Percentiles rank a stretch among this genome's conserved stretches.
These are phyloP conservation scores for Chalcosyrphus nemorum DNA, from an alignment of 2,888 invertebrate genomes.

Conservation along the genomic window DNA sequence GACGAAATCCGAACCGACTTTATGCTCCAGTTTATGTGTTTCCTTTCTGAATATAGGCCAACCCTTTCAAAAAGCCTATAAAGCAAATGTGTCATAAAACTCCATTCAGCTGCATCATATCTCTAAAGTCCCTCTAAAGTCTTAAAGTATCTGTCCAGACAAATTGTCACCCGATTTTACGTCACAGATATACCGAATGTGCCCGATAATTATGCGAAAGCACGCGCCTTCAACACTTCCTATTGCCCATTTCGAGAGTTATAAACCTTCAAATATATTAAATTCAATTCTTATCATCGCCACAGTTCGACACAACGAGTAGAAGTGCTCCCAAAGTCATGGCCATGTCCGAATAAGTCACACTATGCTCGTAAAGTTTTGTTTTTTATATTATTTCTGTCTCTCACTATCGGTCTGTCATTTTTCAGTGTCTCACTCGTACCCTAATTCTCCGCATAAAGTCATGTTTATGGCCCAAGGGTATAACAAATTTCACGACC, in stretches of 20 bases:
- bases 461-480: neutral
- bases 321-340: neutral
- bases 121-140: no score
- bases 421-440: neutral
- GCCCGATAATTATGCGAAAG: neutral
- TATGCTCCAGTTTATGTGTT: no score
- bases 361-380: neutral
- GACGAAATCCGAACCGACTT: no score
- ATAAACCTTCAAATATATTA: neutral
- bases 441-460: neutral
- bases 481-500: conserved; percentile 52
- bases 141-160: no score
- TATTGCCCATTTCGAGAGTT: neutral
- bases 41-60: no score
- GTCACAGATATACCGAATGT: neutral
- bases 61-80: no score
- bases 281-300: neutral
- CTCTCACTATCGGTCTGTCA: neutral
- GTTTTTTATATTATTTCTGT: neutral
- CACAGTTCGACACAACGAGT: neutral
- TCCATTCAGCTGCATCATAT: no score
- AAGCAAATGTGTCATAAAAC: no score
- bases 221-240: neutral
- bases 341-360: neutral
- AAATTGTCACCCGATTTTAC: neutral